Percentiles rank a stretch among this genome's conserved stretches.
Conservation (phyloP, 1,140 invertebrate species). For the Zaprionus capensis region DNA sequence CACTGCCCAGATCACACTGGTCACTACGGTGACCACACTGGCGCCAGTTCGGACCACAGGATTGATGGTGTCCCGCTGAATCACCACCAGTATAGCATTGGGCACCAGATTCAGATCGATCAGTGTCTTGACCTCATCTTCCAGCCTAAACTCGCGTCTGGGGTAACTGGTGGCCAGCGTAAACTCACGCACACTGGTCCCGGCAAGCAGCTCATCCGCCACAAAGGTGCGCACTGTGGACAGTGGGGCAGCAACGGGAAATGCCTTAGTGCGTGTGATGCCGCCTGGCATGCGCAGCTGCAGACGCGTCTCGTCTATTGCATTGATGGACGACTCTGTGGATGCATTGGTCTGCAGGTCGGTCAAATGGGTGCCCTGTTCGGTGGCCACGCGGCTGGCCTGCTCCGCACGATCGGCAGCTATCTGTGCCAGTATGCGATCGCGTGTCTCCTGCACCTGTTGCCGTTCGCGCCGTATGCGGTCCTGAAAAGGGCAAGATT, state of each 20-base stretch:
- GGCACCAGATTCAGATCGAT: constrained; percentile 90
- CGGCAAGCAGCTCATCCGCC: constrained; percentile 62
- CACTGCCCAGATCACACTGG: constrained; percentile 83
- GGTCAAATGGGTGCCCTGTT: constrained; percentile 82
- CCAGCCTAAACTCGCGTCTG: constrained; percentile 88
- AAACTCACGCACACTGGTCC: constrained; percentile 85
- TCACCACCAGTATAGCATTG: constrained; percentile 88
- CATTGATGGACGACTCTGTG: background rate
- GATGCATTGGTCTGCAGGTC: background rate
- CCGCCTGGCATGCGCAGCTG: constrained; percentile 94
- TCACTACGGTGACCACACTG: constrained; percentile 64
- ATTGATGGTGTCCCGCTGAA: constrained; percentile 85
- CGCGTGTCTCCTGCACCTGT: constrained; percentile 87
- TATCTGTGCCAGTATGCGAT: constrained; percentile 89
- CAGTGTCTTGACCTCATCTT: constrained; percentile 87
- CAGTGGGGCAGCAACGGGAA: constrained; percentile 82
- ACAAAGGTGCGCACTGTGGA: constrained; percentile 75
- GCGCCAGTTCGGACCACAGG: constrained; percentile 60
- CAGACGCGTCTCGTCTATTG: constrained; percentile 89
- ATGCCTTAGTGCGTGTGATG: constrained; percentile 84
- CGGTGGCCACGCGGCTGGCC: constrained; percentile 7
- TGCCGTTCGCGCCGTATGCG: constrained; percentile 86
- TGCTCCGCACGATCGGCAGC: constrained; percentile 88
- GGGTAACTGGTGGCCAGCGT: constrained; percentile 92
- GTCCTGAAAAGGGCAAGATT: constrained; percentile 34